phyloP scores from a whole-genome alignment of 2,113 vertebrate species.

The Rana temporaria region DNA sequence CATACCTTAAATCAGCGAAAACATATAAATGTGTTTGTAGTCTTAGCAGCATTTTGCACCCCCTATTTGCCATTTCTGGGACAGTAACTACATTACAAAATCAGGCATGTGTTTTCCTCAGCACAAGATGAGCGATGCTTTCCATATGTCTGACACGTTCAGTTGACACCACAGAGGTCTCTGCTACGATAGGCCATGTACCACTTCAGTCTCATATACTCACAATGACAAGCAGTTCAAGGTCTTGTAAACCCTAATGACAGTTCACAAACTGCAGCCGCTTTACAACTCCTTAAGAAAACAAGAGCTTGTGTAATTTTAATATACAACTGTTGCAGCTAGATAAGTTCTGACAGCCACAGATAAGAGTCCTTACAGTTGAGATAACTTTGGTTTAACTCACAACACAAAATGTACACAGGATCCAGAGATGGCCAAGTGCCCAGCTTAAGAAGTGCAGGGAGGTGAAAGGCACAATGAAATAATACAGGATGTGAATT shows the following conservation, averaged over 20 bases:
- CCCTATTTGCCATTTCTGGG: background rate
- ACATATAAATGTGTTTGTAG: background rate
- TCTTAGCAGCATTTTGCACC: background rate
- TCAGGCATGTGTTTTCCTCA: conserved; percentile 10
- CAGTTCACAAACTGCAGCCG: conserved; percentile 61
- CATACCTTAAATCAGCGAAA: background rate
- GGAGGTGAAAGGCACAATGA: conserved; percentile 72
- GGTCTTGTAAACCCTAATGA: conserved; percentile 61
- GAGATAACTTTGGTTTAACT: conserved; percentile 59
- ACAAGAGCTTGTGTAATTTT: conserved; percentile 74
- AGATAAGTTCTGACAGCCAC: conserved; percentile 74
- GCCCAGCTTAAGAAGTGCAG: conserved; percentile 66
- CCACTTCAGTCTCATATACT: conserved; percentile 64
- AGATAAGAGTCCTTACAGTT: conserved; percentile 70
- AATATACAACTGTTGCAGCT: conserved; percentile 73
- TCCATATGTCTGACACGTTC: conserved; percentile 75
- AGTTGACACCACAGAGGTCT: conserved; percentile 73
- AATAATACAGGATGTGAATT: conserved; percentile 60
- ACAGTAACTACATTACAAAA: background rate
- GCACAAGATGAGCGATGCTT: background rate
- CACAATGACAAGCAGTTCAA: conserved; percentile 61
- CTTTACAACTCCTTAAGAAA: conserved; percentile 62
- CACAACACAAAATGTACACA: conserved; percentile 63
- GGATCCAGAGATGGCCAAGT: conserved; percentile 66
- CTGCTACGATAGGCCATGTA: conserved; percentile 65